Evolutionary conservation across 2,113 vertebrate species (phyloP).

Genomic region (human): DNA sequence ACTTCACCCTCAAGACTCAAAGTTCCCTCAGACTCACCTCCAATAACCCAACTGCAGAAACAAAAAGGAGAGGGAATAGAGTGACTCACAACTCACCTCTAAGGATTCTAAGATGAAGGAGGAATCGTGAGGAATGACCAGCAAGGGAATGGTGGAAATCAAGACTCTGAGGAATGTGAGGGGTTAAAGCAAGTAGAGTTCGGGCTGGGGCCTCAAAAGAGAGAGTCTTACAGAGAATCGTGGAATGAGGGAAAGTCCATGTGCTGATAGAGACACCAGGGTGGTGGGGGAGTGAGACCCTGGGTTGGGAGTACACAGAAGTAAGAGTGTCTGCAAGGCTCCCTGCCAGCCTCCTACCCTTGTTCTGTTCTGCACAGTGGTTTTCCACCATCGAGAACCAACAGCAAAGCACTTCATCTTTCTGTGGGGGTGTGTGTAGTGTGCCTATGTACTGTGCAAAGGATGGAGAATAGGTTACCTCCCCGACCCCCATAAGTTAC

Average conservation of each 20-base stretch:
- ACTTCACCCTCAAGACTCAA: not conserved
- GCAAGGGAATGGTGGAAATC: too few relatives aligned
- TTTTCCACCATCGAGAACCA: not conserved
- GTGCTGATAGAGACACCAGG: rapidly evolving
- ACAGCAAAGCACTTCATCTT: not conserved
- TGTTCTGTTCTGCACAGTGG: not conserved
- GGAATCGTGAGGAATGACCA: not conserved
- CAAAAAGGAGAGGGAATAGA: not conserved
- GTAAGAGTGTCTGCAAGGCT: not conserved
- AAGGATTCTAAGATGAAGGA: not conserved
- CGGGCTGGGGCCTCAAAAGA: not conserved
- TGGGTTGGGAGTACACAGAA: not conserved
- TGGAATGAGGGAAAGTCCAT: not conserved
- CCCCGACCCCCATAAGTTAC: not conserved
- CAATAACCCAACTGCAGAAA: not conserved
- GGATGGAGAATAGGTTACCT: not conserved
- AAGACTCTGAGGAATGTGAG: not conserved
- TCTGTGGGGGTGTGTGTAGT: not conserved
- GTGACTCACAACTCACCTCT: too few relatives aligned
- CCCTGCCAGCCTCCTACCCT: not conserved
- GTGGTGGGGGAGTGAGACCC: not conserved
- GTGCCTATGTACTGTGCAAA: not conserved
- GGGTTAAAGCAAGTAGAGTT: not conserved
- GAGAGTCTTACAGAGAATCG: not conserved
- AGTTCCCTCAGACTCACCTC: not conserved